A percentile compares a stretch with the other conserved stretches of the same genome.
Conservation (phyloP, 2,888 invertebrate genomes). For the Boloria euphrosyne region DNA sequence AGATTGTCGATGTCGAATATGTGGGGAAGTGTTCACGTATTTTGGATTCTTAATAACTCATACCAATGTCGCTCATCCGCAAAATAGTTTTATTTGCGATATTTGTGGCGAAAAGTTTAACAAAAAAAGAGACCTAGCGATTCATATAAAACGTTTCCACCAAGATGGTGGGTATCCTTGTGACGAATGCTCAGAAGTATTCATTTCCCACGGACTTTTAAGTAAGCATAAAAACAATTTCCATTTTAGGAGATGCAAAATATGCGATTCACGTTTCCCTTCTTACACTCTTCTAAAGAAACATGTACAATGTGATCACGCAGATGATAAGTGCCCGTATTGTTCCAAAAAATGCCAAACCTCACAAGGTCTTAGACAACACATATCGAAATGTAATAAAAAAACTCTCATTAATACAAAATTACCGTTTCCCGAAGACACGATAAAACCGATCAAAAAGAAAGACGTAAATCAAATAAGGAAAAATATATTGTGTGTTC, state of each 20-base stretch:
- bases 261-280: slow-evolving; percentile 56
- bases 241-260: slow-evolving; percentile 63
- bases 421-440: slow-evolving; percentile 30
- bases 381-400: slow-evolving; percentile 60
- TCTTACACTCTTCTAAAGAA: slow-evolving; percentile 55
- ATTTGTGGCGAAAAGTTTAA: slow-evolving; percentile 63
- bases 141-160: slow-evolving; percentile 60
- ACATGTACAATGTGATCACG: slow-evolving; percentile 60
- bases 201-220: slow-evolving; percentile 49
- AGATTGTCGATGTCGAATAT: slow-evolving; percentile 60
- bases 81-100: slow-evolving; percentile 61
- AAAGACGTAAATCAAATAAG: slow-evolving; percentile 63
- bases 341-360: slow-evolving; percentile 64
- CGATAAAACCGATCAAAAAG: slow-evolving; percentile 51
- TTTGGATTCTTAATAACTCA: slow-evolving; percentile 64
- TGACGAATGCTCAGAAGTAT: slow-evolving; percentile 56
- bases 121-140: slow-evolving; percentile 59
- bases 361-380: slow-evolving; percentile 58
- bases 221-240: slow-evolving; percentile 55
- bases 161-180: slow-evolving; percentile 61
- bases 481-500: slow-evolving; percentile 65
- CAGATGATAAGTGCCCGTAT: slow-evolving; percentile 55
- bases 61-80: slow-evolving; percentile 59
- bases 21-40: slow-evolving; percentile 58
- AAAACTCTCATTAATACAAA: slow-evolving; percentile 47